Conservation (phyloP, 2,113 vertebrate genomes). For the Mola mola region DNA sequence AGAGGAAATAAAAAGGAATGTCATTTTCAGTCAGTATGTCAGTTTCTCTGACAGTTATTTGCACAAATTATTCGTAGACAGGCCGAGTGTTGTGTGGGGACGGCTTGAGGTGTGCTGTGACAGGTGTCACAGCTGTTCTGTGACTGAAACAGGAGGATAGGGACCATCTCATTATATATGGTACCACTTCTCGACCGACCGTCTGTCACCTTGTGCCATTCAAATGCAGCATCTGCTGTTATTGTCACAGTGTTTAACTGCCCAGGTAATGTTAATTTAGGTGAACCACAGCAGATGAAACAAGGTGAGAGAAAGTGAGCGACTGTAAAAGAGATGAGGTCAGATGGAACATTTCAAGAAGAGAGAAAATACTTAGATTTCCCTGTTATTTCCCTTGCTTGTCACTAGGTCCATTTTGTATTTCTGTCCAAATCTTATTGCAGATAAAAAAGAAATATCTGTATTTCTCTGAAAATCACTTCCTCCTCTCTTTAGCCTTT, state of each 20-base stretch:
- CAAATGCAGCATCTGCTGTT: conserved; percentile 46
- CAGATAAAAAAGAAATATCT: too few relatives aligned
- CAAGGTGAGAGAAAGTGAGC: background rate
- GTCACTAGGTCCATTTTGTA: too few relatives aligned
- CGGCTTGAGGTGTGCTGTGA: conserved; percentile 57
- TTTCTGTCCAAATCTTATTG: too few relatives aligned
- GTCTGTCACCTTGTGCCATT: conserved; percentile 48
- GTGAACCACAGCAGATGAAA: conserved; percentile 30
- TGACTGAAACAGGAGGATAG: conserved; percentile 48
- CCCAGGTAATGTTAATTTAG: conserved; percentile 34
- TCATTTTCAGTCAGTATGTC: conserved; percentile 41
- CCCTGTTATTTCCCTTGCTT: too few relatives aligned
- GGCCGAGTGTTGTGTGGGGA: conserved; percentile 33
- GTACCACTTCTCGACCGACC: conserved; percentile 26
- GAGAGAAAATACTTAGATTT: too few relatives aligned
- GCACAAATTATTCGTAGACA: conserved; percentile 55
- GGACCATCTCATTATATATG: conserved; percentile 48
- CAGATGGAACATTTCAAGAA: too few relatives aligned
- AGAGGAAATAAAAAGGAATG: too few relatives aligned
- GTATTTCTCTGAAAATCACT: too few relatives aligned
- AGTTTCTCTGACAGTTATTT: conserved; percentile 66
- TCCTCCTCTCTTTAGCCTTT: too few relatives aligned
- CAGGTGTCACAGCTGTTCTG: conserved; percentile 66
- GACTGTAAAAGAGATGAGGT: too few relatives aligned
- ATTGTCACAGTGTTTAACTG: conserved; percentile 29